Percentiles rank a stretch among this genome's conserved stretches.
phyloP scores from a whole-genome alignment of 2,888 invertebrate genomes.

The Oxystoma pomonae region DNA sequence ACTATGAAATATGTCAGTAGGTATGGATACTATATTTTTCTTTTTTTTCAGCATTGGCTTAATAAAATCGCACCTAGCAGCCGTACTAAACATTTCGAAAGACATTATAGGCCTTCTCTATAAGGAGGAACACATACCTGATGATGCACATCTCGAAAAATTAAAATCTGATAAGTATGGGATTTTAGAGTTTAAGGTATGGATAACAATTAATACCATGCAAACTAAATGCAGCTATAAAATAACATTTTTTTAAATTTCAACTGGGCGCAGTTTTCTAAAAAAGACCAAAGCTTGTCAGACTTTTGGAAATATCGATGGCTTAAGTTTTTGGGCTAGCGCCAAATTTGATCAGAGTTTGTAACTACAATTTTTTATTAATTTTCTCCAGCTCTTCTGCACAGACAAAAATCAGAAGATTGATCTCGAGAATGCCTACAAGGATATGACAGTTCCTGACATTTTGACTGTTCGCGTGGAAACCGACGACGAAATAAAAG shows the following conservation, averaged over 20 bases:
- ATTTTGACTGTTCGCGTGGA: slow-evolving; percentile 54
- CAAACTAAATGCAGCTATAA: no score
- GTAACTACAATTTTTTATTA: no score
- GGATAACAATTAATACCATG: no score
- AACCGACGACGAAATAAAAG: slow-evolving; percentile 47
- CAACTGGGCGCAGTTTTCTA: no score
- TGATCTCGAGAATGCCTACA: slow-evolving; percentile 40
- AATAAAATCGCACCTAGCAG: slow-evolving; percentile 57
- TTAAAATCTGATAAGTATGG: slow-evolving; percentile 35
- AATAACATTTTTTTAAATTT: no score
- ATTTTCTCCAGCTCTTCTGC: slow-evolving; percentile 31
- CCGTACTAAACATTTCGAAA: slow-evolving; percentile 54
- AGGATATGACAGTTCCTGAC: slow-evolving; percentile 47
- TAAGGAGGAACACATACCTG: slow-evolving; percentile 43
- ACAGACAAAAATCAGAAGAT: slow-evolving; percentile 34
- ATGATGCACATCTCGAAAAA: slow-evolving; percentile 29
- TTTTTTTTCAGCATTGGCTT: slow-evolving; percentile 50
- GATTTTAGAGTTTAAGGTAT: slow-evolving; percentile 30
- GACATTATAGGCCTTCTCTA: slow-evolving; percentile 52
- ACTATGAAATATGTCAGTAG: no score
- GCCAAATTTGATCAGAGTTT: no score
- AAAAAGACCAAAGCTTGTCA: no score
- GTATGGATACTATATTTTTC: no score
- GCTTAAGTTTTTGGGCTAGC: no score
- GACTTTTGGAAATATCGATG: no score